Base-by-base conservation (phyloP, 2,113 vertebrate species). In the Pygoscelis adeliae region DNA sequence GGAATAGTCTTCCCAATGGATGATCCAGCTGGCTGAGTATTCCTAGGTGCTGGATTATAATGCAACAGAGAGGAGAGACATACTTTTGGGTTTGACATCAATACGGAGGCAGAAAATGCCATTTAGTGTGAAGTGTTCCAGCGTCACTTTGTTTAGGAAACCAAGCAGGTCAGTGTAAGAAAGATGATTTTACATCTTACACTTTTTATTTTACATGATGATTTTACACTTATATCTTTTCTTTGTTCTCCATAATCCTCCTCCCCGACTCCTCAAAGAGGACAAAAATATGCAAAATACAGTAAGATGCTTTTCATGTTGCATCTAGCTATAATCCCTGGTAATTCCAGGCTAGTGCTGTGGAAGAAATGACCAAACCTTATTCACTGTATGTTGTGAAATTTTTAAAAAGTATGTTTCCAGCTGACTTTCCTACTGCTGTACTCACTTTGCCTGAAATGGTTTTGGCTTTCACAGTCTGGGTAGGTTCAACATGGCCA, bases 351-450 rank as follows among this genome's bases (percentile, higher is more conserved):
- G 58, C 70, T 63, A 63, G 40, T 1, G 0, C 23, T 50, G 23
- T 70, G 92, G 93, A 96, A 97, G 70, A 76, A 96, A 66, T 93
- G 84, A 85, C 22, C 53, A 38, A 73, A 76, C 6, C 50, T 32
- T 46, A 44, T 84, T 87, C 52, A 21, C 34, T 79, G 85, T 58
- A 38, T 85, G 58, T 25, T 76, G 87, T 55, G 66, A 91, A 76
- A 27, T 40, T 78, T 88, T 74, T 16, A 2, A 7, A 76, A 95
- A 91, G 63, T 32, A 26, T 20, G 23, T 61, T 96, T 96, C 91
- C 93, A 96, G 36, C 81, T 89, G 84, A 87, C 62, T 97, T 96
- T 93, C 91, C 95, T 95, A n/a, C 65, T 27, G 25, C 81, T 78
- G 62, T 26, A 15, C 73, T 96, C 1, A 0, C 53, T 85, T 76